Percentiles rank a stretch among this genome's conserved stretches.
These are phyloP conservation scores for Operophtera brumata DNA, from an alignment of 2,888 invertebrate species.

Conservation along the genomic window DNA sequence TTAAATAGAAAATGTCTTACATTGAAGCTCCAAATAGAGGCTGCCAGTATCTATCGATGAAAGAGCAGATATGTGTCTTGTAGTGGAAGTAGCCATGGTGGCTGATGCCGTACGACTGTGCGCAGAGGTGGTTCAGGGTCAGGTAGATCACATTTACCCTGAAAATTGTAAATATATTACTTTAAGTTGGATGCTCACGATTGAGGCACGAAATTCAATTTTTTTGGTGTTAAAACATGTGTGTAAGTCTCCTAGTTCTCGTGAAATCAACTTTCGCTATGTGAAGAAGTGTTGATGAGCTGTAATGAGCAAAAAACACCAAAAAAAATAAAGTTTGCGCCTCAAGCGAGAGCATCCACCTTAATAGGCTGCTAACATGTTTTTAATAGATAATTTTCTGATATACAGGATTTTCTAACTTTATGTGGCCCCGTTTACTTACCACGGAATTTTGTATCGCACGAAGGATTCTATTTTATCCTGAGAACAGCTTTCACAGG, in stretches of 20 bases:
- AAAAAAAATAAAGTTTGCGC: too few species aligned
- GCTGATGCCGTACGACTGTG: constrained; percentile 86
- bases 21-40: constrained; percentile 85
- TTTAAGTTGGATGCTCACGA: too few species aligned
- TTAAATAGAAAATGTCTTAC: constrained; percentile 41
- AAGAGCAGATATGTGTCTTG: constrained; percentile 90
- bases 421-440: constrained; percentile 30
- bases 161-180: constrained; percentile 25
- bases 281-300: too few species aligned
- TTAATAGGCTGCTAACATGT: neutral
- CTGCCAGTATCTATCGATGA: constrained; percentile 90
- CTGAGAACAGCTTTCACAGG: constrained; percentile 83
- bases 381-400: too few species aligned
- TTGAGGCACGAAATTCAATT: too few species aligned
- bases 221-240: too few species aligned
- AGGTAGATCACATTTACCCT: constrained; percentile 88
- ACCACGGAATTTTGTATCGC: constrained; percentile 87
- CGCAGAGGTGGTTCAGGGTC: constrained; percentile 88
- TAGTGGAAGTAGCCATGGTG: constrained; percentile 92
- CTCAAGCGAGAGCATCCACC: too few species aligned
- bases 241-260: too few species aligned
- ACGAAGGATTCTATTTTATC: constrained; percentile 79
- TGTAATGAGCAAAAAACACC: too few species aligned
- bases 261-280: too few species aligned
- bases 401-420: neutral